Evolutionary conservation across 2,888 invertebrate genomes (phyloP).

Genomic region (Biston stratarius): DNA sequence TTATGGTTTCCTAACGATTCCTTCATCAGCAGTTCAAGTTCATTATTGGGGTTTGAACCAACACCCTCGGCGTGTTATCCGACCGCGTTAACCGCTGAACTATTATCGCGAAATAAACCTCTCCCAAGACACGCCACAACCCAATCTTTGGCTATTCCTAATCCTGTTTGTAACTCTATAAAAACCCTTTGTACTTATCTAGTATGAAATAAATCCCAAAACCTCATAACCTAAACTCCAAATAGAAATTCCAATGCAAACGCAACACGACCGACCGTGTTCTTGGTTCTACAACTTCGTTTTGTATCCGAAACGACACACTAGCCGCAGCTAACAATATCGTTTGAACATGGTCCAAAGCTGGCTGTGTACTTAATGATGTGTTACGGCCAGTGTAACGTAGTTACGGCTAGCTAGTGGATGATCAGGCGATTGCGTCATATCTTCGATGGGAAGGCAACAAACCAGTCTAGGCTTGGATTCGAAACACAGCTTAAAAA

Average conservation of each 20-base stretch:
- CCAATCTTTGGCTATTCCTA: too few species aligned
- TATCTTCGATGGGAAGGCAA: constrained; percentile 14
- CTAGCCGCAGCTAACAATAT: constrained; percentile 35
- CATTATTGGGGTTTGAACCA: too few species aligned
- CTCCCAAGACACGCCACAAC: too few species aligned
- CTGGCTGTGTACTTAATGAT: constrained; percentile 37
- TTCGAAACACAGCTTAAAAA: background rate
- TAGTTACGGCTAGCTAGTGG: constrained; percentile 24
- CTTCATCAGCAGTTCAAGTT: too few species aligned
- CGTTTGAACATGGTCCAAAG: constrained; percentile 49
- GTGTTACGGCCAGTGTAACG: constrained; percentile 30
- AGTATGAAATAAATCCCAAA: background rate
- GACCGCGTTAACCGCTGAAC: too few species aligned
- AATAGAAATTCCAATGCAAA: constrained; percentile 28
- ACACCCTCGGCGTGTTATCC: too few species aligned
- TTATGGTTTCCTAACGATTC: too few species aligned
- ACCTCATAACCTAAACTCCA: background rate
- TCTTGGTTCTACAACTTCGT: constrained; percentile 18
- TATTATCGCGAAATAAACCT: too few species aligned
- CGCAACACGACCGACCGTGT: constrained; percentile 14
- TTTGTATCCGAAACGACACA: constrained; percentile 15
- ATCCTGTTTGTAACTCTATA: too few species aligned
- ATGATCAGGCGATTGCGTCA: constrained; percentile 27
- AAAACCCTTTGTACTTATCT: too few species aligned
- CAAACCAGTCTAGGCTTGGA: background rate